Evolutionary conservation across 1,140 invertebrate genomes (phyloP).

Genomic region (Drosophila busckii): DNA sequence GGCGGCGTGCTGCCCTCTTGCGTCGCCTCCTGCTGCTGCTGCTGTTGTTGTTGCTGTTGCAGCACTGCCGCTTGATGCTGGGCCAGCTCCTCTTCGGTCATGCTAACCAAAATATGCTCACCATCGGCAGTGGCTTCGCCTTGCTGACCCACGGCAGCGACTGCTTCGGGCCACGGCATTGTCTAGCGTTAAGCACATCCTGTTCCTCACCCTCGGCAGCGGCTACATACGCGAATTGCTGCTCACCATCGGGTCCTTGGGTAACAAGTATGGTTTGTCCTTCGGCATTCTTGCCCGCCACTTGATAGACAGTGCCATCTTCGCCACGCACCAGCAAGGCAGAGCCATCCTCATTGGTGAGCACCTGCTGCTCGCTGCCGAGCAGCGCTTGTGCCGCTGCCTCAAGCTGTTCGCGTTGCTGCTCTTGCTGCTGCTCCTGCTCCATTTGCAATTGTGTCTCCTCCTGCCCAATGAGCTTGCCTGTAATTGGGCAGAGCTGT

Average conservation of each 20-base stretch:
- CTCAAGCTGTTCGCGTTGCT: slow-evolving; percentile 62
- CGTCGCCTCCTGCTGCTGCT: slow-evolving; percentile 30
- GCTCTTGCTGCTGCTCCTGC: slow-evolving; percentile 67
- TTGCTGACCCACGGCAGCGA: slow-evolving; percentile 45
- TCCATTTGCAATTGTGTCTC: slow-evolving; percentile 74
- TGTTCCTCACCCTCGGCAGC: slow-evolving; percentile 83
- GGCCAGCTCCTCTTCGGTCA: slow-evolving; percentile 80
- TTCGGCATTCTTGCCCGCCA: slow-evolving; percentile 87
- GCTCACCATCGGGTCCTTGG: slow-evolving; percentile 84
- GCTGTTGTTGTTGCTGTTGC: slow-evolving; percentile 43
- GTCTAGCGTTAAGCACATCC: slow-evolving; percentile 82
- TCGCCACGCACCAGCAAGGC: slow-evolving; percentile 85
- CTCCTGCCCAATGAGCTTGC: slow-evolving; percentile 68
- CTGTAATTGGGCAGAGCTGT: slow-evolving; percentile 68
- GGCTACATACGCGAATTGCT: slow-evolving; percentile 86
- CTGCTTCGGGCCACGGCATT: slow-evolving; percentile 82
- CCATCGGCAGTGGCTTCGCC: slow-evolving; percentile 78
- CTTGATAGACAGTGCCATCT: slow-evolving; percentile 81
- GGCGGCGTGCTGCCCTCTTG: slow-evolving; percentile 41
- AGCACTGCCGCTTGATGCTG: slow-evolving; percentile 78
- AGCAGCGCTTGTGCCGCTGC: slow-evolving; percentile 56
- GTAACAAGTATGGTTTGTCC: slow-evolving; percentile 86
- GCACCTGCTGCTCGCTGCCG: slow-evolving; percentile 63
- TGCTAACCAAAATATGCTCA: slow-evolving; percentile 81
- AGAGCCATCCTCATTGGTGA: slow-evolving; percentile 78